Percentiles rank a stretch among this genome's conserved stretches.
Conservation (phyloP, 1,140 invertebrate genomes). For the Melipona quadrifasciata region DNA sequence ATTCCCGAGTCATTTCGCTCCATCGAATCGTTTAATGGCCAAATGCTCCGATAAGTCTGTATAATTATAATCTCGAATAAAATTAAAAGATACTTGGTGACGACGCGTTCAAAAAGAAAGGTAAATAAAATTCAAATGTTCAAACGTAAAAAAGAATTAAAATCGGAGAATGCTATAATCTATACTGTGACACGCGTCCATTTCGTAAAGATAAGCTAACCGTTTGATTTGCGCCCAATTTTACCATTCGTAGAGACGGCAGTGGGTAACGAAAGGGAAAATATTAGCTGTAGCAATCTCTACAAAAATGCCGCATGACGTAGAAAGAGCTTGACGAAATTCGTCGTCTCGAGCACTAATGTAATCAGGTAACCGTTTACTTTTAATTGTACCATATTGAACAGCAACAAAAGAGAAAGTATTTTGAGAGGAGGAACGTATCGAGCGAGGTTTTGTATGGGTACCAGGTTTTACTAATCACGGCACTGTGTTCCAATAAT, state of each 20-base stretch:
- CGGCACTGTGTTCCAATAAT: constrained; percentile 61
- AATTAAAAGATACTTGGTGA: not conserved
- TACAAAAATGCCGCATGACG: constrained; percentile 4
- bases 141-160: not conserved
- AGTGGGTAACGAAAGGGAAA: constrained; percentile 76
- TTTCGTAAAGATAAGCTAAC: not conserved
- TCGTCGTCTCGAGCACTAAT: not conserved
- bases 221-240: constrained; percentile 21
- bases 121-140: not conserved
- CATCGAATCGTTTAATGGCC: not conserved
- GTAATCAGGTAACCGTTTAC: not conserved
- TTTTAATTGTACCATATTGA: constrained; percentile 1
- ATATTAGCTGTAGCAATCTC: constrained; percentile 41
- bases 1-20: not conserved
- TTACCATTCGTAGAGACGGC: constrained; percentile 43
- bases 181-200: not conserved
- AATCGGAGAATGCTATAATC: not conserved
- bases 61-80: not conserved
- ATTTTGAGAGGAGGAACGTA: constrained; percentile 31
- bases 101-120: no score
- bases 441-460: constrained; percentile 27
- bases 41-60: not conserved
- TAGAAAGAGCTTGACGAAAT: not conserved
- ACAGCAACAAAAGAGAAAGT: constrained; percentile 22
- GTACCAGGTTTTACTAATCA: constrained; percentile 50